phyloP scores from a whole-genome alignment of 2,113 vertebrate genomes.

The Recurvirostra avosetta region DNA sequence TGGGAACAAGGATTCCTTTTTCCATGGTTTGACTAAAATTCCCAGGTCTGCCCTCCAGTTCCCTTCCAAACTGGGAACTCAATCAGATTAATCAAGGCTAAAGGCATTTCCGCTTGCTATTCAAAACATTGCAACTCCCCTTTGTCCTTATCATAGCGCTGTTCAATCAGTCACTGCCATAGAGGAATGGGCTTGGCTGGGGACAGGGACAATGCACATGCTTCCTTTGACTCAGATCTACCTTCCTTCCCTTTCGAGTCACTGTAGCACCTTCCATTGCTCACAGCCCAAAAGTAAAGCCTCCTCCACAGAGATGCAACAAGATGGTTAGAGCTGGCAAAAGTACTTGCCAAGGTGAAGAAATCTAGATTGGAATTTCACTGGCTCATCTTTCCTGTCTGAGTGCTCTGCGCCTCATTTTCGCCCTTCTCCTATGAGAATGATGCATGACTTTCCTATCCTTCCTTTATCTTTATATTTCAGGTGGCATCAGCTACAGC shows the following conservation, averaged over 20 bases:
- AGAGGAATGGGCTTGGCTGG: not conserved
- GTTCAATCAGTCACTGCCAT: slow-evolving; percentile 3
- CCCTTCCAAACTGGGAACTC: not conserved
- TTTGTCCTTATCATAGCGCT: slow-evolving; percentile 14
- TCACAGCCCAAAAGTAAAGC: not conserved
- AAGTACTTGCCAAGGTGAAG: not conserved
- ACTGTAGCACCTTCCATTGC: not conserved
- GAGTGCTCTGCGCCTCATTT: not conserved
- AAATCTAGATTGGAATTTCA: not conserved
- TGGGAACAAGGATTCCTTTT: slow-evolving; percentile 47
- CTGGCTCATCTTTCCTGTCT: not conserved
- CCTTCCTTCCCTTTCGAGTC: not conserved
- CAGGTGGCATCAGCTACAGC: not conserved
- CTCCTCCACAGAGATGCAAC: not conserved
- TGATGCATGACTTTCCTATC: not conserved
- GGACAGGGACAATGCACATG: not conserved
- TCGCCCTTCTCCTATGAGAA: not conserved
- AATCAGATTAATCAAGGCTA: slow-evolving; percentile 49
- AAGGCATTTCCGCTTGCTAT: slow-evolving; percentile 40
- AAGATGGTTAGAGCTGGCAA: not conserved
- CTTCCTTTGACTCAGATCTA: not conserved
- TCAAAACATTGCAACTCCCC: slow-evolving; percentile 25
- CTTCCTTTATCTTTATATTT: not conserved
- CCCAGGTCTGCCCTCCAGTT: slow-evolving; percentile 6
- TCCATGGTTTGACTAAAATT: not conserved